A percentile compares a stretch with the other conserved stretches of the same genome.
Conservation (phyloP, 2,888 invertebrate species). For the Pristionchus maxplancki region DNA sequence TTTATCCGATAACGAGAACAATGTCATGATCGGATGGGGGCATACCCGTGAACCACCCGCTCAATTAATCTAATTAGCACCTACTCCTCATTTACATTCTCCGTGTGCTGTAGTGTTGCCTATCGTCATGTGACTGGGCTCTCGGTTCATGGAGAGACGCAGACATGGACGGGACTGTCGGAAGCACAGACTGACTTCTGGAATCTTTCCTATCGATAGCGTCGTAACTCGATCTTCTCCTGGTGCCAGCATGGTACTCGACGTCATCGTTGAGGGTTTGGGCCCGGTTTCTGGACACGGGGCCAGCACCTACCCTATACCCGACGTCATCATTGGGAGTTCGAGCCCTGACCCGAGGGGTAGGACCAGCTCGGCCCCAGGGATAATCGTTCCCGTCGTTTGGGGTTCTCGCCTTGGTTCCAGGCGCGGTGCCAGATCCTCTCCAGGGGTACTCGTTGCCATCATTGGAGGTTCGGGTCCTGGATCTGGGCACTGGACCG, state of each 20-base stretch:
- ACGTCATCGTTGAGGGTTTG: background rate
- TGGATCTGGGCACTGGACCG: no score
- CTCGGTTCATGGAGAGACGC: background rate
- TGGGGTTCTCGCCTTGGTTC: background rate
- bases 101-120: background rate
- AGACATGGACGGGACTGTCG: background rate
- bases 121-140: background rate
- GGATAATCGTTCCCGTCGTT: no score
- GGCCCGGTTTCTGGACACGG: background rate
- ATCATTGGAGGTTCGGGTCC: no score
- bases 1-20: constrained; percentile 11
- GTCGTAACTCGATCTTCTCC: background rate
- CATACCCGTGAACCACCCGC: constrained; percentile 5
- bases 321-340: constrained; percentile 9
- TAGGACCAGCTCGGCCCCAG: background rate
- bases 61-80: background rate
- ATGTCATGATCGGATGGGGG: background rate
- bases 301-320: no score
- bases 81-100: background rate
- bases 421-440: background rate
- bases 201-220: background rate
- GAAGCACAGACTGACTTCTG: background rate
- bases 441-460: no score
- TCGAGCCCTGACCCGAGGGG: background rate
- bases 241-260: background rate